A percentile compares a stretch with the other conserved stretches of the same genome.
phyloP scores from a whole-genome alignment of 2,113 vertebrate genomes.

The Barnardius zonarius region DNA sequence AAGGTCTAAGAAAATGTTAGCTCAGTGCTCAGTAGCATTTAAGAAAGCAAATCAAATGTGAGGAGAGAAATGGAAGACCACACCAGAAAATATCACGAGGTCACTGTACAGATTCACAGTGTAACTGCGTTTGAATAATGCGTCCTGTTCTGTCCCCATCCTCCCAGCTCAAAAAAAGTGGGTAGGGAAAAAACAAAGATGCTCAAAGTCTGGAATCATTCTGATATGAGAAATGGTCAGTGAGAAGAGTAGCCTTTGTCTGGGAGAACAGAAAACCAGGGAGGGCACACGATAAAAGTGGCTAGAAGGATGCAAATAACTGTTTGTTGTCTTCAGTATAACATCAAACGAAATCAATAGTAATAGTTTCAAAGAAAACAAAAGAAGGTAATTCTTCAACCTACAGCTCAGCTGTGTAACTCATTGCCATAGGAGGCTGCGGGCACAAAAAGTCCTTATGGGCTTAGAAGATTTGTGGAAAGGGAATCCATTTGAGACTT shows the following conservation, averaged over 20 bases:
- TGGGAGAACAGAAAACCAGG: neutral
- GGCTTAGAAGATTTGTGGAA: neutral
- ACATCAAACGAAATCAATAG: neutral
- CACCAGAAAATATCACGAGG: neutral
- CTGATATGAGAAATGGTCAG: neutral
- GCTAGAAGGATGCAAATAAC: neutral
- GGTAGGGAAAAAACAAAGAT: neutral
- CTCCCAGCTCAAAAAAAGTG: neutral
- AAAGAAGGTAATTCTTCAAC: neutral
- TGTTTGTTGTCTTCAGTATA: neutral
- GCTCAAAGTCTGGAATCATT: neutral
- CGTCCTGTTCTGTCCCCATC: neutral
- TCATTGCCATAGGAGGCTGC: neutral
- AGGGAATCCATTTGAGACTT: neutral
- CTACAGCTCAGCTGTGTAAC: neutral
- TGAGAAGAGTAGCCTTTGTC: neutral
- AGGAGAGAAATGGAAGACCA: neutral
- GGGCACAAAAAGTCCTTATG: neutral
- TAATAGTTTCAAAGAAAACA: neutral
- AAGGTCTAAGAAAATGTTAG: conserved; percentile 20
- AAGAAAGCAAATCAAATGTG: neutral
- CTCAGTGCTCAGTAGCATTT: conserved; percentile 8
- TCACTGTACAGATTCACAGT: neutral
- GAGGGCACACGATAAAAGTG: neutral
- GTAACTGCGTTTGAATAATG: neutral